Evolutionary conservation across 2,113 vertebrate genomes (phyloP).

Genomic region (Paramisgurnus dabryanus): DNA sequence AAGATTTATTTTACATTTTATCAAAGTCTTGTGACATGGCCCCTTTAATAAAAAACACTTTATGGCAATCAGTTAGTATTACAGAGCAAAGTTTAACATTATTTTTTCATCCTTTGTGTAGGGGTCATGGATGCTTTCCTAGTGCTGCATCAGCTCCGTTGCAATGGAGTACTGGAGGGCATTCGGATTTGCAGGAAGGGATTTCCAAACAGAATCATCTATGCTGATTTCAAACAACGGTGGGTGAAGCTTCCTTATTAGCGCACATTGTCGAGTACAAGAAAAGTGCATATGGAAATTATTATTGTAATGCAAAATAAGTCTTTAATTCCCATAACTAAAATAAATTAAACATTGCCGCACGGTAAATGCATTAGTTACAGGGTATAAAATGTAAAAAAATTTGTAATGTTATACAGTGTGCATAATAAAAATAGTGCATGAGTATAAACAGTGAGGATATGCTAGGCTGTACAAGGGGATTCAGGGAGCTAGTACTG

Average conservation of each 20-base stretch:
- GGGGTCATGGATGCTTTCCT: constrained; percentile 81
- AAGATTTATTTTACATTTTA: too few species aligned
- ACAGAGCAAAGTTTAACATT: neutral
- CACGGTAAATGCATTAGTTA: too few species aligned
- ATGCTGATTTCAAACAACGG: constrained; percentile 82
- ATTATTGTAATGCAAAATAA: too few species aligned
- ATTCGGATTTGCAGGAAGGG: constrained; percentile 87
- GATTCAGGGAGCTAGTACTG: too few species aligned
- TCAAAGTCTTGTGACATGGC: too few species aligned
- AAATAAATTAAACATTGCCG: too few species aligned
- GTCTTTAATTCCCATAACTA: too few species aligned
- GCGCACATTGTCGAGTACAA: too few species aligned
- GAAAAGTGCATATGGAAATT: too few species aligned
- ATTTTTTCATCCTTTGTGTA: constrained; percentile 42
- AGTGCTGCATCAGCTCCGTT: constrained; percentile 84
- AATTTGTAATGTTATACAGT: too few species aligned
- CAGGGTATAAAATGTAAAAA: too few species aligned
- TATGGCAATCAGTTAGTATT: neutral
- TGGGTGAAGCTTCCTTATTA: constrained; percentile 54
- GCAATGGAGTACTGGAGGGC: constrained; percentile 83
- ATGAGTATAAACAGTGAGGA: neutral
- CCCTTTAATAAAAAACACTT: neutral
- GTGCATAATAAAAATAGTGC: neutral
- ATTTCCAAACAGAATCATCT: constrained; percentile 82
- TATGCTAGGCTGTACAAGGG: neutral